Conservation (phyloP, 2,797 vertebrate species). For the Sarcophilus harrisii region DNA sequence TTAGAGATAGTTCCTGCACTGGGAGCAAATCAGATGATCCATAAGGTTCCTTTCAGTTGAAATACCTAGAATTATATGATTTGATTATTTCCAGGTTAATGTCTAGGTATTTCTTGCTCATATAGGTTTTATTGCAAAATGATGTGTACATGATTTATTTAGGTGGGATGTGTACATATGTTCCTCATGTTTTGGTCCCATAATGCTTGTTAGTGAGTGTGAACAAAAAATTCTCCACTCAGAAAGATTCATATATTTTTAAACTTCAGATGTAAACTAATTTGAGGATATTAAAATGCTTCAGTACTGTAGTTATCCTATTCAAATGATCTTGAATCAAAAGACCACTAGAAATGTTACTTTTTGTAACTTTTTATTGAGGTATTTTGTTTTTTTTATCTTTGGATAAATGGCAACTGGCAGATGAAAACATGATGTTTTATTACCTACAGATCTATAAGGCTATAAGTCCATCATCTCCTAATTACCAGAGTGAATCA, state of each 20-base stretch:
- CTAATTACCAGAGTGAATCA: conserved; percentile 29
- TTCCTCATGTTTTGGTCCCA: background rate
- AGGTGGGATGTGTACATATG: background rate
- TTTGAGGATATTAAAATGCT: background rate
- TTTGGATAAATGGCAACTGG: background rate
- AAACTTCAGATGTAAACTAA: background rate
- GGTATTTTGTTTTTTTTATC: background rate
- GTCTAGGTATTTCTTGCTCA: background rate
- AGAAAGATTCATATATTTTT: background rate
- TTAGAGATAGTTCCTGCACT: background rate
- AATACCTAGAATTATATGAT: background rate
- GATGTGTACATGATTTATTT: fast-evolving
- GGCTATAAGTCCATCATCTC: background rate
- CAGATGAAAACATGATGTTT: background rate
- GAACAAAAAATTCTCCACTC: background rate
- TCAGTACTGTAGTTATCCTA: background rate
- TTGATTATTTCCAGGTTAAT: background rate
- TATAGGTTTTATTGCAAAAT: background rate
- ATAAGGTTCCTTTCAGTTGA: no score
- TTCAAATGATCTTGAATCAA: background rate
- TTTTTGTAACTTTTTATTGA: background rate
- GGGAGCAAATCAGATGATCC: background rate
- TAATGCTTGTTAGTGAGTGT: background rate
- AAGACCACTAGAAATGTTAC: background rate
- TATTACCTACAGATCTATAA: background rate